These are phyloP conservation scores for Chaenogobius annularis DNA, from an alignment of 2,113 vertebrate genomes.

Conservation along the genomic window DNA sequence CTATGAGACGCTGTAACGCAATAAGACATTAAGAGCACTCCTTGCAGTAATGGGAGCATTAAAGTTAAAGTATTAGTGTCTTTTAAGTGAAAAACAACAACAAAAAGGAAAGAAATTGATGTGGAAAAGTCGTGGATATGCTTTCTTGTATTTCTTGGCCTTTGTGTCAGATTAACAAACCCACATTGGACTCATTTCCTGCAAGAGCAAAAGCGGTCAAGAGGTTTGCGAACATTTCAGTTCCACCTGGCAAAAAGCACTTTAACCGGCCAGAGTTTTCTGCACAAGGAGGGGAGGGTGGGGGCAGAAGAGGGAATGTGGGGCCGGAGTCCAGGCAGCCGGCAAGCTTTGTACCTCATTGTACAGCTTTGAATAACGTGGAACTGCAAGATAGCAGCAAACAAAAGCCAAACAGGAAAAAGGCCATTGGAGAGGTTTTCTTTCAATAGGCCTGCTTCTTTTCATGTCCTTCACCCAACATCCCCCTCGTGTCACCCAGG, in stretches of 20 bases:
- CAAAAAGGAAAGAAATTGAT: not conserved
- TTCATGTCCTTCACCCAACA: conserved; percentile 1
- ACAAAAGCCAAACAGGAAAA: conserved; percentile 68
- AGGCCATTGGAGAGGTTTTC: conserved; percentile 59
- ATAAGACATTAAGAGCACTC: conserved; percentile 15
- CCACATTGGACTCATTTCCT: conserved; percentile 58
- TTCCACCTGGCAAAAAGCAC: conserved; percentile 41
- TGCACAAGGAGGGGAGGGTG: not conserved
- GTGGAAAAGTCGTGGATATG: not conserved
- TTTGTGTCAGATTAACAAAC: conserved; percentile 24
- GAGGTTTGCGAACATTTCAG: conserved; percentile 38
- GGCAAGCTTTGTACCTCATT: conserved; percentile 64
- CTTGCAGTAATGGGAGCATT: conserved; percentile 26
- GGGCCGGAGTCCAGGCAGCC: conserved; percentile 23
- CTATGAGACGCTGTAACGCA: too few relatives aligned
- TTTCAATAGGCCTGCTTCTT: conserved; percentile 32
- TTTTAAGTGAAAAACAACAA: conserved; percentile 28
- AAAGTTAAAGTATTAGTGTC: conserved; percentile 19
- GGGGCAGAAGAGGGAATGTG: conserved; percentile 1
- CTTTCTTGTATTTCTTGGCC: conserved; percentile 15
- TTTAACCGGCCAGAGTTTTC: conserved; percentile 54
- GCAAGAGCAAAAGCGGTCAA: conserved; percentile 28
- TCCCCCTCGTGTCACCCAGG: conserved; percentile 27
- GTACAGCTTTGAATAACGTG: conserved; percentile 61
- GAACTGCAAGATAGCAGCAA: conserved; percentile 54